Evolutionary conservation across 1,140 invertebrate species (phyloP), one percentile per base, ranked within the genome.

Genomic region (Drosophila fuyamai): DNA sequence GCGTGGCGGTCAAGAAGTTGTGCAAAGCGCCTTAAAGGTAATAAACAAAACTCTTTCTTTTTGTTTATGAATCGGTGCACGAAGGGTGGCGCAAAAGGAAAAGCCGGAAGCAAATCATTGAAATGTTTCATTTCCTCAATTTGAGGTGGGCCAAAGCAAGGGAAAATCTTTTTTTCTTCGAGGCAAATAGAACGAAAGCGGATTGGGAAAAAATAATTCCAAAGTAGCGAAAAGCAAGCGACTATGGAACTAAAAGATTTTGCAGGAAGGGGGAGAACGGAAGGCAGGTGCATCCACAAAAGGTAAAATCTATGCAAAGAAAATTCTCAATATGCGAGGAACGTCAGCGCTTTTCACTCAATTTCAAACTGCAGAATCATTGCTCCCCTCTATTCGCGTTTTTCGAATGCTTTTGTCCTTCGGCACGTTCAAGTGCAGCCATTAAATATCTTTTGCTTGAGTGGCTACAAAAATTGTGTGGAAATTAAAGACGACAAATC

Each of bases 61-160:
- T 54, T 74, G 71, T 50, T 50, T 63, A 62, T 55, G 53, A 76
- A 43, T 48, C 54, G 29, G 16, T 54, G 43, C n/a, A 35, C 36
- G 27, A 38, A 32, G 56, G 56, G 10, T 16, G 51, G 53, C 46
- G 12, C 14, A 71, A 62, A 32, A 32, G 53, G 41, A 56, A 81
- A 65, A 63, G 68, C 80, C 84, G 80, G 84, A 88, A 84, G 77
- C 78, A 65, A 89, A 84, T 84, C 84, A 88, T 89, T 88, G 73
- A 88, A 88, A 89, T 84, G 68, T 78, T 78, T 79, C 84, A 89
- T 89, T 88, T 88, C 84, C 84, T 88, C 79, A 79, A 81, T 79
- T 83, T 72, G 77, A 53, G 73, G 76, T 63, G 38, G 76, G 48
- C 43, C 41, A 43, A 48, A 54, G 59, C 40, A 36, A 51, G 62